Evolutionary conservation across 1,140 invertebrate genomes (phyloP), one percentile per base, ranked within the genome.

Genomic region (Cydia splendana): DNA sequence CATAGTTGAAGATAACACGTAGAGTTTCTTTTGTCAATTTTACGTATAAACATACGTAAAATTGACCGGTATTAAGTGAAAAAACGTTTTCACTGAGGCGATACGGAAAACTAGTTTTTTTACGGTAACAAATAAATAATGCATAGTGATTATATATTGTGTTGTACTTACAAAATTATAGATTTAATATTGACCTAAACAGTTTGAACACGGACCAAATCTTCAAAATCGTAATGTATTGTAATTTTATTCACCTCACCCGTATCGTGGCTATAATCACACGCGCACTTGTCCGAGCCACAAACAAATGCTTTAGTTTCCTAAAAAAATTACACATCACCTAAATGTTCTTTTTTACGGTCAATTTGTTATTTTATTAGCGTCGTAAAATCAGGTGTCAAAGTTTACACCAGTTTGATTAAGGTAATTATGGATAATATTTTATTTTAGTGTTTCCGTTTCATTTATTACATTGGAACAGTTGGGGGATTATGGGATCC

Each of bases 361-460:
- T 78, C 78, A 84, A 86, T 84, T 84, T 78, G 75, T 79, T 78
- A 69, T 80, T 82, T 85, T 80, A 83, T 84, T 81, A 80, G 67
- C 18, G 65, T 75, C 62, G 79, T 86, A 79, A 85, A 86, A 86
- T 86, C 83, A 85, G 82, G 85, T 84, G 85, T 86, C 80, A 79
- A 62, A 82, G 24, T 81, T 84, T 82, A 81, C 82, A 81, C 79
- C 77, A 15, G 42, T 77, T 76, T 57, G 73, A 79, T 76, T 73
- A 79, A 30, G 34, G 18, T 30, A 74, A 45, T 28, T 45, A 45
- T 74, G 34, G 15, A 38, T 18, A 30, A 67, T 67, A 67, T 42
- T 42, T 71, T 71, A 28, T 71, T 71, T 18, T 24, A 13, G n/a
- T 4, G 67, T 71, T 71, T 71, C 67, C 67, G 67, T 71, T 71